These are phyloP conservation scores for Tuberolachnus salignus DNA, from an alignment of 2,888 invertebrate genomes.

Conservation along the genomic window DNA sequence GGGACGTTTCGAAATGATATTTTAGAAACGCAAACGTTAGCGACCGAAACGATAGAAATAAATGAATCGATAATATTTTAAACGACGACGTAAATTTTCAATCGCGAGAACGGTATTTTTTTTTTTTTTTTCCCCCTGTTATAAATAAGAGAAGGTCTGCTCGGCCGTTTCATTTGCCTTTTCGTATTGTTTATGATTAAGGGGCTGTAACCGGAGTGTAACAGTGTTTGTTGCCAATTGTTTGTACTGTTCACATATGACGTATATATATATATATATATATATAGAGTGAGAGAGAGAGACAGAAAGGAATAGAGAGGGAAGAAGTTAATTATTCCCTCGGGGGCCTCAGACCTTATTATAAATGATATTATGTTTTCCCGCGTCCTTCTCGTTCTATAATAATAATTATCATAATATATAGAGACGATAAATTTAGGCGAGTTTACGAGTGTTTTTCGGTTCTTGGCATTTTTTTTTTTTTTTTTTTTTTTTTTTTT, in stretches of 20 bases:
- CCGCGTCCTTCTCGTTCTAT: background rate
- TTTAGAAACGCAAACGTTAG: background rate
- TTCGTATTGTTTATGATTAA: slow-evolving; percentile 1
- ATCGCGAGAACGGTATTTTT: background rate
- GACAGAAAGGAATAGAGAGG: too few relatives aligned
- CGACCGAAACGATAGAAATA: background rate
- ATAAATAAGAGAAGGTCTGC: background rate
- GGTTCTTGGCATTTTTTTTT: too few relatives aligned
- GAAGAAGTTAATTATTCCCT: background rate
- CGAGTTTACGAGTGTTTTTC: too few relatives aligned
- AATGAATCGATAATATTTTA: background rate
- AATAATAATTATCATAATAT: background rate
- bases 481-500: too few relatives aligned
- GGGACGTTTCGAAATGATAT: too few relatives aligned
- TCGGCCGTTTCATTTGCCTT: background rate
- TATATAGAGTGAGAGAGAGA: too few relatives aligned
- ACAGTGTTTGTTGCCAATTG: slow-evolving; percentile 17
- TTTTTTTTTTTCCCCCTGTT: too few relatives aligned
- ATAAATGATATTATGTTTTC: background rate
- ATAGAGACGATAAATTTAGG: background rate
- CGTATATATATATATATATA: too few relatives aligned
- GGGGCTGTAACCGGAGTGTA: background rate
- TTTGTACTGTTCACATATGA: background rate
- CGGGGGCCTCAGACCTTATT: background rate
- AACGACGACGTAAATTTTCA: background rate